Conservation (phyloP, 2,888 invertebrate genomes). For the Smittia sp. region DNA sequence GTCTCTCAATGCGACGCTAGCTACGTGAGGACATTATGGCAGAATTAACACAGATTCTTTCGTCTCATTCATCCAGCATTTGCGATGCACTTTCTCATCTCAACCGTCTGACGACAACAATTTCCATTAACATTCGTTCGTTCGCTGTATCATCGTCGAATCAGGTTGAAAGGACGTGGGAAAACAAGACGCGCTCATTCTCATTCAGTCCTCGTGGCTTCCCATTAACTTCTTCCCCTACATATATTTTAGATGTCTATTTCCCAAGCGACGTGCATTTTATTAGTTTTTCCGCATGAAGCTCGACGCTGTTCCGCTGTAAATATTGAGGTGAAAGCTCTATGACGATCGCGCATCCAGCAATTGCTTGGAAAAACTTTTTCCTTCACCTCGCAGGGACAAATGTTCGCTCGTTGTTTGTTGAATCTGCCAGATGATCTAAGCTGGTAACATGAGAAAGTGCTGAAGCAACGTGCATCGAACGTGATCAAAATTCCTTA, state of each 20-base stretch:
- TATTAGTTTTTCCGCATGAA: neutral
- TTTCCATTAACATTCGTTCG: neutral
- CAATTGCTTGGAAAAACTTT: no score
- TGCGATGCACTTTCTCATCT: neutral
- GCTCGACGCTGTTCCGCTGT: neutral
- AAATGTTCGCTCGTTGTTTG: no score
- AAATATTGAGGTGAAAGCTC: neutral
- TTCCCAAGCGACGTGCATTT: neutral
- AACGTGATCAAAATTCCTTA: slow-evolving; percentile 1
- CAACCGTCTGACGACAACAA: neutral
- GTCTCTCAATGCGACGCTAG: neutral
- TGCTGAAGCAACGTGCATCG: slow-evolving; percentile 10
- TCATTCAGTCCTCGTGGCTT: no score
- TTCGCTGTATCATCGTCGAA: neutral
- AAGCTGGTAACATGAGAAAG: neutral
- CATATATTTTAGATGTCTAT: neutral
- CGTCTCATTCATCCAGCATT: neutral
- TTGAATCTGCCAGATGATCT: no score
- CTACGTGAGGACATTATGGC: slow-evolving; percentile 31
- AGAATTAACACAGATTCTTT: slow-evolving; percentile 37
- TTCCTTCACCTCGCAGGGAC: no score
- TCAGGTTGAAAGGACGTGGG: neutral
- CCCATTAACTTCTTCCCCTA: neutral
- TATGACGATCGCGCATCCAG: no score
- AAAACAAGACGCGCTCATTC: neutral